Conservation (phyloP, 2,113 vertebrate species). For the Pterocles orientalis region DNA sequence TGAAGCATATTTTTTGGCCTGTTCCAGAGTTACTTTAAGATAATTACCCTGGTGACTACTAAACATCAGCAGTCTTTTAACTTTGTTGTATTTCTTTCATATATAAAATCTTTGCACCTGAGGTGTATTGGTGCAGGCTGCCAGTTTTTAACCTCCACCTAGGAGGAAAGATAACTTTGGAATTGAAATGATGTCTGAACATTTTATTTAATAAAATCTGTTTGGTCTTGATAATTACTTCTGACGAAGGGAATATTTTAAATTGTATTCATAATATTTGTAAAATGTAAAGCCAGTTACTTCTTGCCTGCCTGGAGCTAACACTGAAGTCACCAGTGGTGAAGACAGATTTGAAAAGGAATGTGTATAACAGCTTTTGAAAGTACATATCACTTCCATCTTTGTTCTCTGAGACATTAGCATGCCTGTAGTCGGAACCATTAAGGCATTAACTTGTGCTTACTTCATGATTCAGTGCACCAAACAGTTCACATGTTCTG, state of each 20-base stretch:
- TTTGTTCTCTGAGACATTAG: neutral
- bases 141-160: neutral
- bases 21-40: neutral
- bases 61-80: neutral
- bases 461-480: neutral
- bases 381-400: neutral
- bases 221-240: neutral
- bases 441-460: neutral
- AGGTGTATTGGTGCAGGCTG: neutral
- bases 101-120: neutral
- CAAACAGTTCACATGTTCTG: neutral
- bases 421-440: neutral
- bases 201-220: neutral
- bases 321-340: neutral
- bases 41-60: neutral
- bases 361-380: neutral
- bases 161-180: neutral
- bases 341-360: neutral
- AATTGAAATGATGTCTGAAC: neutral
- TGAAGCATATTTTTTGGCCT: neutral
- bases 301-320: neutral
- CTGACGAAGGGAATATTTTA: neutral
- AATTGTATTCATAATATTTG: neutral
- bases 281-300: neutral
- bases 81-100: neutral